phyloP scores from a whole-genome alignment of 1,140 invertebrate genomes.

The Drosophila lacertosa region DNA sequence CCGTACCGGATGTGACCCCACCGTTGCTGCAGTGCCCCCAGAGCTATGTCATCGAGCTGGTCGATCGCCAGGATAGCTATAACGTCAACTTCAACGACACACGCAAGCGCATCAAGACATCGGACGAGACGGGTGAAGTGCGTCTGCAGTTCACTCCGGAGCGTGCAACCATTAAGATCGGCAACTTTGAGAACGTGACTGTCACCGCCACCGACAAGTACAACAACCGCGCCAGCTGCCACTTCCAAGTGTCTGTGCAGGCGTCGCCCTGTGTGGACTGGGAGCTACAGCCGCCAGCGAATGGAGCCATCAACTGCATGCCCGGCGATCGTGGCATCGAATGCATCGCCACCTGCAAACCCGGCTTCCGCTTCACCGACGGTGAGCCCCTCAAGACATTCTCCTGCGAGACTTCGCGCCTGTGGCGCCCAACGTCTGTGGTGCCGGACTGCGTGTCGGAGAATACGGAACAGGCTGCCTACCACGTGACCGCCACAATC shows the following conservation, averaged over 20 bases:
- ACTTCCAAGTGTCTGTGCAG: constrained; percentile 97
- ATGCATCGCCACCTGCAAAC: constrained; percentile 95
- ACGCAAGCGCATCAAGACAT: constrained; percentile 92
- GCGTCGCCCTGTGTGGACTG: constrained; percentile 97
- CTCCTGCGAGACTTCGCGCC: constrained; percentile 90
- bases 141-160: constrained; percentile 93
- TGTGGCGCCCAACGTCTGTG: constrained; percentile 93
- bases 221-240: constrained; percentile 95
- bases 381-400: constrained; percentile 94
- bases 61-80: constrained; percentile 95
- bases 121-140: constrained; percentile 95
- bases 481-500: constrained; percentile 95
- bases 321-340: constrained; percentile 91
- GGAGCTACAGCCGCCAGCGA: constrained; percentile 94
- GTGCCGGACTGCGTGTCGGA: constrained; percentile 97
- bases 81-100: constrained; percentile 97
- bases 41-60: constrained; percentile 96
- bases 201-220: constrained; percentile 94
- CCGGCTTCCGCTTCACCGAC: constrained; percentile 96
- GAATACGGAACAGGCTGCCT: constrained; percentile 96
- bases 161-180: constrained; percentile 93
- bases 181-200: constrained; percentile 97
- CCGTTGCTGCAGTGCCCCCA: constrained; percentile 97
- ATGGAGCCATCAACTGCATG: constrained; percentile 94
- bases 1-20: constrained; percentile 96